Percentiles rank a stretch among this genome's conserved stretches.
These are phyloP conservation scores for Chunga burmeisteri DNA, from an alignment of 2,113 vertebrate genomes.

Conservation along the genomic window DNA sequence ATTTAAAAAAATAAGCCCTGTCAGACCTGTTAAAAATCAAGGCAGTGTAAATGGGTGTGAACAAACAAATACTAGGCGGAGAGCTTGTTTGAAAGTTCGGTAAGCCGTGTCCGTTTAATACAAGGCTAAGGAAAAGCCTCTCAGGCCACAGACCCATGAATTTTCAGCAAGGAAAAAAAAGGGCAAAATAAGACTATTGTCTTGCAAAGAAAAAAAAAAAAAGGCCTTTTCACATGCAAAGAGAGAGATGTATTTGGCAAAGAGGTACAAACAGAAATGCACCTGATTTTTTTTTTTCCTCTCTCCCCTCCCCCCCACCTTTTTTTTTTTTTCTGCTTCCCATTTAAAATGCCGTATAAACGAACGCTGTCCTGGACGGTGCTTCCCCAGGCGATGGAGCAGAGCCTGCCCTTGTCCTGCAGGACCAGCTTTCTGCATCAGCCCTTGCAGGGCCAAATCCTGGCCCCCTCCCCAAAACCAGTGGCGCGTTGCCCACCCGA, in stretches of 20 bases:
- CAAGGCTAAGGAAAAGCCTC: not conserved
- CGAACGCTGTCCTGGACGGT: not conserved
- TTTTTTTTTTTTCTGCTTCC: not conserved
- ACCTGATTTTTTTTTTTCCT: not conserved
- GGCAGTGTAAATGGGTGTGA: conserved; percentile 5
- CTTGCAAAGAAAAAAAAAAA: not conserved
- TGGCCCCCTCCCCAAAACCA: not conserved
- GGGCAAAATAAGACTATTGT: not conserved
- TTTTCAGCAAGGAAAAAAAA: not conserved
- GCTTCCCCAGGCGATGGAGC: not conserved
- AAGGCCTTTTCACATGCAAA: not conserved
- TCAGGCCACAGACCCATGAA: not conserved
- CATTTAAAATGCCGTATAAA: not conserved
- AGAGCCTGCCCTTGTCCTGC: not conserved
- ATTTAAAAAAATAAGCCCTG: conserved; percentile 27
- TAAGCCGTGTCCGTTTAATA: not conserved
- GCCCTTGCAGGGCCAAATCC: not conserved
- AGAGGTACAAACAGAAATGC: not conserved
- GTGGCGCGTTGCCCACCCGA: not conserved
- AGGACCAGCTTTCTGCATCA: not conserved
- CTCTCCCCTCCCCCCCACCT: not conserved
- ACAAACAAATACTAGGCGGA: conserved; percentile 32
- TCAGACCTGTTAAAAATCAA: conserved; percentile 23
- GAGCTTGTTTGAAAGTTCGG: conserved; percentile 24
- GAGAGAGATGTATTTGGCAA: not conserved